A percentile compares a stretch with the other conserved stretches of the same genome.
phyloP scores from a whole-genome alignment of 2,113 vertebrate genomes.

The Passer domesticus region DNA sequence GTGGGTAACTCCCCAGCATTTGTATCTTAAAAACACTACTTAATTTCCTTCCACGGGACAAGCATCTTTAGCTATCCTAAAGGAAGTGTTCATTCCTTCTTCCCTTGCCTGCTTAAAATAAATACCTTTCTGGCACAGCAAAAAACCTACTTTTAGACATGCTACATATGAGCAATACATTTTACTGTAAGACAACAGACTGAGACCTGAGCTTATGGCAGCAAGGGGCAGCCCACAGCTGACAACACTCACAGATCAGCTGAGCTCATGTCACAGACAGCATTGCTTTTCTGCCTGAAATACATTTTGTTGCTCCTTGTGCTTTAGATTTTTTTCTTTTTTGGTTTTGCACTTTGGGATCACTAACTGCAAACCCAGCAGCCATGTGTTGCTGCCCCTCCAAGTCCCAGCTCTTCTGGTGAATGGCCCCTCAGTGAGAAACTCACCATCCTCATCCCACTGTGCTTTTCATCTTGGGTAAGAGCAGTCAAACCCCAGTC shows the following conservation, averaged over 20 bases:
- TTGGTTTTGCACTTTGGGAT: not conserved
- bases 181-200: not conserved
- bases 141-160: not conserved
- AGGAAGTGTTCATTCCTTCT: not conserved
- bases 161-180: not conserved
- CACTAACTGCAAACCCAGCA: not conserved
- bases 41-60: not conserved
- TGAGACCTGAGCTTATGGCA: not conserved
- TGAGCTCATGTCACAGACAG: not conserved
- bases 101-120: not conserved
- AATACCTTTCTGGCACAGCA: not conserved
- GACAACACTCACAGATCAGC: not conserved
- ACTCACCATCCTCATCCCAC: not conserved
- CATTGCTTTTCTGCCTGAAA: not conserved
- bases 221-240: not conserved
- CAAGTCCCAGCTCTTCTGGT: not conserved
- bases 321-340: not conserved
- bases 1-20: not conserved
- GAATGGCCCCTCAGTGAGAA: accelerated
- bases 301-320: not conserved
- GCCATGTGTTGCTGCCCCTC: not conserved
- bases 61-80: not conserved
- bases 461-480: not conserved
- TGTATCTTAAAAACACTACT: not conserved
- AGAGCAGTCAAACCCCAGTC: not conserved